A percentile compares a stretch with the other conserved stretches of the same genome.
phyloP scores from a whole-genome alignment of 2,888 invertebrate species.

The Argyresthia goedartella region DNA sequence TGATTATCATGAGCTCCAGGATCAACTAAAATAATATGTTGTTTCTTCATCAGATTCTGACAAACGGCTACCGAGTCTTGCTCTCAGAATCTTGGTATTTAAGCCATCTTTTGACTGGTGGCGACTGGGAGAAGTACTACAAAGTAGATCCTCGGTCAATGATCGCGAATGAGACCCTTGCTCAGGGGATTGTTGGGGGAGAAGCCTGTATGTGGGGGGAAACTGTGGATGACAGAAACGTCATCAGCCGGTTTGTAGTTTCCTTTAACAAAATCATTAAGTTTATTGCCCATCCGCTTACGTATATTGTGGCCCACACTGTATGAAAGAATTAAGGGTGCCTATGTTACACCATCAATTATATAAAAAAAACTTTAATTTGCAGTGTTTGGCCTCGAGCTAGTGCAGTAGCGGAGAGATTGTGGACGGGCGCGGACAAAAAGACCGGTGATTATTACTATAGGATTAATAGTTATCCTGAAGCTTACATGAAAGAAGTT shows the following conservation, averaged over 20 bases:
- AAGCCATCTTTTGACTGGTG: conserved; percentile 76
- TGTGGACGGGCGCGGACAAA: conserved; percentile 72
- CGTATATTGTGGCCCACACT: too few relatives aligned
- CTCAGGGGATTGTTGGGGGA: conserved; percentile 46
- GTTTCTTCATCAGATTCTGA: conserved; percentile 60
- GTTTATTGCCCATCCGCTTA: too few relatives aligned
- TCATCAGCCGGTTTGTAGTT: conserved; percentile 41
- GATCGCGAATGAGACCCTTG: conserved; percentile 17
- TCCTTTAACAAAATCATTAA: too few relatives aligned
- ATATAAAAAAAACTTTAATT: background rate
- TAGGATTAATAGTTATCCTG: too few relatives aligned
- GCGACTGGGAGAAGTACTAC: conserved; percentile 80
- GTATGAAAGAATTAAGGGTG: too few relatives aligned
- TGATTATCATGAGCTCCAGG: background rate
- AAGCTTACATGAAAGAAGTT: background rate
- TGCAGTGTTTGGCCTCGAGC: conserved; percentile 86
- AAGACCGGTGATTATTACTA: too few relatives aligned
- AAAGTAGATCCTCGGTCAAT: conserved; percentile 76
- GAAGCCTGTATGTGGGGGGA: conserved; percentile 96
- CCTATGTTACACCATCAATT: too few relatives aligned
- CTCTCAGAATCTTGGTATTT: conserved; percentile 92
- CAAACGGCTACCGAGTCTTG: conserved; percentile 74
- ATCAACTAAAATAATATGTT: background rate
- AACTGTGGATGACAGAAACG: conserved; percentile 78
- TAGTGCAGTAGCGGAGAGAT: conserved; percentile 85